Evolutionary conservation across 2,888 invertebrate genomes (phyloP), one percentile per base, ranked within the genome.

Genomic region (Drosophila pseudotalamancana): DNA sequence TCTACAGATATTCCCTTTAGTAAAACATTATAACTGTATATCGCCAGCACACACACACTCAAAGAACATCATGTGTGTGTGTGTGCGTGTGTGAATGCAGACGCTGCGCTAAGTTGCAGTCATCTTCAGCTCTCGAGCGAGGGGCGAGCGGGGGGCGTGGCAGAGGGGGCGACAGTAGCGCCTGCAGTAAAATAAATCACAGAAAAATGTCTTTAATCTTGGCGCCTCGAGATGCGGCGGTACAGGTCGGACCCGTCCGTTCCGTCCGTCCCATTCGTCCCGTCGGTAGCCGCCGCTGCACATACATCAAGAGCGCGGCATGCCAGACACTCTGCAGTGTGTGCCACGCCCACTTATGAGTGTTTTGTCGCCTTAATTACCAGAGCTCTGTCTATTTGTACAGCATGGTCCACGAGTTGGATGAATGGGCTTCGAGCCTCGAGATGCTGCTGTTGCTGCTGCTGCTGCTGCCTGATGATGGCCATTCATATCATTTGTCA

Each of bases 351-450:
- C 78, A 74, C 51, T 72, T 77, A 62, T 72, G 76, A 83, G 63
- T 67, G 72, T 82, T 67, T 87, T 87, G 87, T 87, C 87, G 78
- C 87, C 85, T 88, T 87, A 87, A 87, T 87, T 88, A 85, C 87
- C 72, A 62, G 77, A 53, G 37, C 31, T 39, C 48, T 49, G 55
- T 72, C 78, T 82, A 83, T 82, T 79, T 82, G 72, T 74, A 75
- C 79, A 78, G 55, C 63, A 57, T 46, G 56, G 62, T 61, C 72
- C 59, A 62, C 54, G 64, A 71, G 74, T 67, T 84, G 85, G 74
- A 82, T 85, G 85, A 83, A 74, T 67, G 54, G 55, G 67, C n/a
- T n/a, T n/a, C n/a, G n/a, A n/a, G n/a, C n/a, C n/a, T n/a, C n/a
- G n/a, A n/a, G n/a, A n/a, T n/a, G n/a, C n/a, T n/a, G n/a, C n/a